Conservation (phyloP, 2,797 vertebrate genomes). For the Sebastes diaconus region DNA sequence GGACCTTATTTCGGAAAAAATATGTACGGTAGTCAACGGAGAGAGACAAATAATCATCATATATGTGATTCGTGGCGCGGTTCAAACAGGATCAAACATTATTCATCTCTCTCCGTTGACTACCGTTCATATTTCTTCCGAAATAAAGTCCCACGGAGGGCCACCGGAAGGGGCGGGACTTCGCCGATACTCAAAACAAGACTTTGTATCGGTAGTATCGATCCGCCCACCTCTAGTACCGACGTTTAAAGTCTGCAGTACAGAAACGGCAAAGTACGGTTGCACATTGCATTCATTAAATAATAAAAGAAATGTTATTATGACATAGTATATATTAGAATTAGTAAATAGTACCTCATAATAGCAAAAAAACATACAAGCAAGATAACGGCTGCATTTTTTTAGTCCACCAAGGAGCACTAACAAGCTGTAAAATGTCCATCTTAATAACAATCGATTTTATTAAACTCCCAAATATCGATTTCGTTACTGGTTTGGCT, state of each 20-base stretch:
- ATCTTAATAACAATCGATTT: not conserved
- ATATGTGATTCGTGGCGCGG: too few species aligned
- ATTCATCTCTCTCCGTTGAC: too few species aligned
- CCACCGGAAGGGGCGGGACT: too few species aligned
- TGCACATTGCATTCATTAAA: not conserved
- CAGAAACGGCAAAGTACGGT: not conserved
- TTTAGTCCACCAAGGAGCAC: not conserved
- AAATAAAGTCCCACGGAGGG: too few species aligned
- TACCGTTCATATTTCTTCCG: too few species aligned
- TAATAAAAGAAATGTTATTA: not conserved
- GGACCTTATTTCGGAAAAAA: too few species aligned
- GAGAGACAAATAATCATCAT: too few species aligned
- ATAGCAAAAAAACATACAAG: not conserved
- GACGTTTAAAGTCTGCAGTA: not conserved
- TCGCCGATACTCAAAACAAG: too few species aligned
- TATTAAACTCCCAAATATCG: not conserved
- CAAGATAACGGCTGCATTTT: not conserved
- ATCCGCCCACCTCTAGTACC: not conserved
- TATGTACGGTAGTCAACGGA: too few species aligned
- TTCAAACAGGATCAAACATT: too few species aligned
- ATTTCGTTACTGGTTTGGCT: not conserved
- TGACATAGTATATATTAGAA: not conserved
- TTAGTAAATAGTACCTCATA: not conserved
- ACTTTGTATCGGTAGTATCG: too few species aligned
- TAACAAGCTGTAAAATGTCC: not conserved